Evolutionary conservation across 2,888 invertebrate genomes (phyloP).

Genomic region (Girardia tigrina): DNA sequence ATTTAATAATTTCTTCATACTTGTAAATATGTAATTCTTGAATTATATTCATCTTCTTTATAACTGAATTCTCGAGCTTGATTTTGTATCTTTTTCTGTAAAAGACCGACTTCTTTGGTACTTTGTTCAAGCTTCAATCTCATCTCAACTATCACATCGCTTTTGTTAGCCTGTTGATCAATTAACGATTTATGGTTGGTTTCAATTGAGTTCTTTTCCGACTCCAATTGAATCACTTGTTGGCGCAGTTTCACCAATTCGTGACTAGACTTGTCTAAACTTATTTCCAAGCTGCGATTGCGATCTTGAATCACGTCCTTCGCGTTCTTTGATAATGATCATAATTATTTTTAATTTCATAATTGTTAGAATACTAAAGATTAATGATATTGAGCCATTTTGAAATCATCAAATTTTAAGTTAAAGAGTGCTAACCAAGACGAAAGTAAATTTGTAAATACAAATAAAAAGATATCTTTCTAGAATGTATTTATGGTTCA

Average conservation of each 20-base stretch:
- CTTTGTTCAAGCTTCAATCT: background rate
- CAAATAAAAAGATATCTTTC: too few relatives aligned
- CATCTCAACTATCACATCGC: background rate
- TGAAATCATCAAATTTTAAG: too few relatives aligned
- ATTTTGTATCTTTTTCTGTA: background rate
- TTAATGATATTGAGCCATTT: too few relatives aligned
- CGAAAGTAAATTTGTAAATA: too few relatives aligned
- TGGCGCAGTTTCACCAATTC: background rate
- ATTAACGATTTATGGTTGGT: background rate
- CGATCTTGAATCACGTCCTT: background rate
- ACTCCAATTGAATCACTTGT: background rate
- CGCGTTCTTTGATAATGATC: background rate
- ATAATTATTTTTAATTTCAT: too few relatives aligned
- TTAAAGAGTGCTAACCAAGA: too few relatives aligned
- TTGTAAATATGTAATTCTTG: conserved; percentile 15
- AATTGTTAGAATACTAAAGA: too few relatives aligned
- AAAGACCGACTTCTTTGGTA: background rate
- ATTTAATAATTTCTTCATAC: background rate
- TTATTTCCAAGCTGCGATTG: background rate
- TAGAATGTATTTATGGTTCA: too few relatives aligned
- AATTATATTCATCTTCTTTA: conserved; percentile 23
- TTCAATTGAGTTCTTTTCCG: background rate
- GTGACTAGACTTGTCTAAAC: background rate
- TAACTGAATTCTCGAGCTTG: background rate
- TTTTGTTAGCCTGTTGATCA: background rate